These are phyloP conservation scores for Orius insidiosus DNA, from an alignment of 1,140 invertebrate genomes.

Conservation along the genomic window DNA sequence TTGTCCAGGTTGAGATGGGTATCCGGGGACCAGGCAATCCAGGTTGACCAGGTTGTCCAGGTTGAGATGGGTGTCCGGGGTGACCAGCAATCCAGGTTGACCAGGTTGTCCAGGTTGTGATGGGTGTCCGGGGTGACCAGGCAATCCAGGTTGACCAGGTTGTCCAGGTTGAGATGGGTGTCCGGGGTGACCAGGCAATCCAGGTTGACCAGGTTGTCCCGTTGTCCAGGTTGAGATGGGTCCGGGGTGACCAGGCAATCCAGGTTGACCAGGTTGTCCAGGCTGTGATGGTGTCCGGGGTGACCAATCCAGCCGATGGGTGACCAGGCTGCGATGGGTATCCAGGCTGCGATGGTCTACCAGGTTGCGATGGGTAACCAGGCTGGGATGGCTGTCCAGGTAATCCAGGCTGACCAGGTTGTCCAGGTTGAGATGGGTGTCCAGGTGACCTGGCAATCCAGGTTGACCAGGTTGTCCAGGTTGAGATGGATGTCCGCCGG, in stretches of 20 bases:
- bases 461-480: too few relatives aligned
- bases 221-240: constrained; percentile 12
- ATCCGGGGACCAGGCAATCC: too few relatives aligned
- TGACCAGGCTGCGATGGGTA: constrained; percentile 18
- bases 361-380: constrained; percentile 17
- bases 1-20: constrained; percentile 11
- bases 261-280: constrained; percentile 18
- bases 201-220: constrained; percentile 14
- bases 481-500: background rate
- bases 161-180: constrained; percentile 15
- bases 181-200: too few relatives aligned
- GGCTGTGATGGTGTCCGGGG: constrained; percentile 18
- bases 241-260: constrained; percentile 19
- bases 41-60: constrained; percentile 17
- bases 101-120: constrained; percentile 15
- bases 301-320: constrained; percentile 18
- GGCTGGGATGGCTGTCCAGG: constrained; percentile 20
- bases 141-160: constrained; percentile 20
- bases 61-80: constrained; percentile 14
- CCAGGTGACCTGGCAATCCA: constrained; percentile 17
- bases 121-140: constrained; percentile 16
- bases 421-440: constrained; percentile 13
- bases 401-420: constrained; percentile 18
- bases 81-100: too few relatives aligned
- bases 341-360: constrained; percentile 16